Evolutionary conservation across 2,888 invertebrate species (phyloP).

Genomic region (Pterobdella sp.): DNA sequence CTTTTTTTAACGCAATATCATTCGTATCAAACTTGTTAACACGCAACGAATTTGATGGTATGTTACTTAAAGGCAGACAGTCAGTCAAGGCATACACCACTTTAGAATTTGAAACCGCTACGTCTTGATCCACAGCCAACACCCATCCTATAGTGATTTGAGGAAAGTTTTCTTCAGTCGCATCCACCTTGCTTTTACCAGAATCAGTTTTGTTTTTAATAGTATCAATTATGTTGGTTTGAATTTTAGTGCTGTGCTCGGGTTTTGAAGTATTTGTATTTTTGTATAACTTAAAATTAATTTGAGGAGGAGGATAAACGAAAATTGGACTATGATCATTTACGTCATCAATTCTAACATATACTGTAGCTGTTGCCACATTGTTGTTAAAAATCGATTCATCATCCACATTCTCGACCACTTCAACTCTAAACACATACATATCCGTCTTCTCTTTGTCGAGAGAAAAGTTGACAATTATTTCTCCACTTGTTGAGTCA

Average conservation of each 20-base stretch:
- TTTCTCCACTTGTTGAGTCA: constrained; percentile 23
- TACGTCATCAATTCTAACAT: constrained; percentile 76
- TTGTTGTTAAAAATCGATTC: neutral
- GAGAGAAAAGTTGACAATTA: constrained; percentile 23
- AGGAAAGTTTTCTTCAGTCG: too few species aligned
- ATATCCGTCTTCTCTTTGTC: constrained; percentile 27
- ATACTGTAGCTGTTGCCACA: constrained; percentile 57
- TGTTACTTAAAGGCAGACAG: neutral
- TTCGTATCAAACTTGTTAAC: too few species aligned
- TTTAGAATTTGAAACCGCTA: constrained; percentile 9
- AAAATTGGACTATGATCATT: constrained; percentile 37
- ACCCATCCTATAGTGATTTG: constrained; percentile 17
- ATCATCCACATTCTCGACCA: constrained; percentile 20
- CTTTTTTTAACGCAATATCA: too few species aligned
- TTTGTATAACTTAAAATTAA: constrained; percentile 12
- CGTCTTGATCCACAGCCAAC: constrained; percentile 18
- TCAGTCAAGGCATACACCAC: constrained; percentile 10
- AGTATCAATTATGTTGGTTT: neutral
- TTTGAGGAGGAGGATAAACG: constrained; percentile 25
- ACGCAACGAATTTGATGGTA: too few species aligned
- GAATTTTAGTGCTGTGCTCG: neutral
- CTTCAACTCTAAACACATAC: constrained; percentile 26
- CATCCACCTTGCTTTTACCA: too few species aligned
- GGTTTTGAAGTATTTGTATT: neutral
- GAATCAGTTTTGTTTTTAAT: neutral